Percentiles rank a stretch among this genome's conserved stretches.
Conservation (phyloP, 1,140 invertebrate genomes). For the Aphelenchoides avenae region DNA sequence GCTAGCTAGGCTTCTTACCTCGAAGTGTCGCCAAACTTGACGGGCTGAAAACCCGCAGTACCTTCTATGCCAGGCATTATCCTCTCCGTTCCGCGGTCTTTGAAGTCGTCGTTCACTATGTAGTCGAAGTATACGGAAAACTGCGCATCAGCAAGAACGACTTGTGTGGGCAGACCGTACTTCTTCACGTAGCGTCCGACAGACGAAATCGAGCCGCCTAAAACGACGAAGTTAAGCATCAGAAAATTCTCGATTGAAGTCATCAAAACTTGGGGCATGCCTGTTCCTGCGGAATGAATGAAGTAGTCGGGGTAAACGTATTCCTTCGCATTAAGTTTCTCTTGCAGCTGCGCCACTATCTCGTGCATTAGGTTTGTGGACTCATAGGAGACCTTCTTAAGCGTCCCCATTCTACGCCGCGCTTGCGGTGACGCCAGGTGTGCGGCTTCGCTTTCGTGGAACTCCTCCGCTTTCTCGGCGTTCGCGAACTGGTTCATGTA, state of each 20-base stretch:
- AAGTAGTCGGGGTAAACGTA: constrained; percentile 38
- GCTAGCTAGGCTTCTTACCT: constrained; percentile 9
- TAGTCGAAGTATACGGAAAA: constrained; percentile 47
- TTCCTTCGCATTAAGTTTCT: not conserved
- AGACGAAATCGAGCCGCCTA: constrained; percentile 47
- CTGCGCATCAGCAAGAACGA: constrained; percentile 39
- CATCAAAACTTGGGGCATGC: too few relatives aligned
- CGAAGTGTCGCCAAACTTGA: constrained; percentile 1
- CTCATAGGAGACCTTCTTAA: too few relatives aligned
- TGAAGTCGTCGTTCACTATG: constrained; percentile 32
- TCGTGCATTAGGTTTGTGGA: constrained; percentile 46
- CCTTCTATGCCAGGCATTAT: constrained; percentile 42
- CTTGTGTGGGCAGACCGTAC: constrained; percentile 33
- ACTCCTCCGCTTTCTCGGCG: constrained; percentile 41
- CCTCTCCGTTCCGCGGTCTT: constrained; percentile 28
- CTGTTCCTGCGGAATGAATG: constrained; percentile 44
- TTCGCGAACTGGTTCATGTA: constrained; percentile 51
- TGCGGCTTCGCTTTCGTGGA: too few relatives aligned
- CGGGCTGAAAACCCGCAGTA: constrained; percentile 33
- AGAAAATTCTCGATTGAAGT: too few relatives aligned
- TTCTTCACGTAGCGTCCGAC: constrained; percentile 42
- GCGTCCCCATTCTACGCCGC: too few relatives aligned
- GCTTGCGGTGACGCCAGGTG: too few relatives aligned
- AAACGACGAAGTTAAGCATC: too few relatives aligned
- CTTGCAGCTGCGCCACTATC: constrained; percentile 33